Evolutionary conservation across 23 tunicate species (phyloP).

Genomic region (Botrylloides violaceus): DNA sequence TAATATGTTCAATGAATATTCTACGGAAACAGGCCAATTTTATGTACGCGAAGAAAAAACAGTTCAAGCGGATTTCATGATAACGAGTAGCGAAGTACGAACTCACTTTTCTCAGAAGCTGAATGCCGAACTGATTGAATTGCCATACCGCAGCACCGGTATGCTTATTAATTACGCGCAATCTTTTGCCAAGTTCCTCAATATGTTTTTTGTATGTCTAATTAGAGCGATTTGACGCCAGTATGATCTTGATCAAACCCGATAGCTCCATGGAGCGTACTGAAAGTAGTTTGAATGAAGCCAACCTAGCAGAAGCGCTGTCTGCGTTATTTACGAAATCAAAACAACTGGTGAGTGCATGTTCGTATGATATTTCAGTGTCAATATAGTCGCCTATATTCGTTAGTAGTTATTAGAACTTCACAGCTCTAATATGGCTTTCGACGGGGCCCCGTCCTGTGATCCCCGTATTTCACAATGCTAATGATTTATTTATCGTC

Average conservation of each 20-base stretch:
- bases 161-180: too few relatives aligned
- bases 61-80: not conserved
- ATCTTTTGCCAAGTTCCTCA: too few relatives aligned
- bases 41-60: not conserved
- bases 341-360: not conserved
- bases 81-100: not conserved
- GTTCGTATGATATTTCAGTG: too few relatives aligned
- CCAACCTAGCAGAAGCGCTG: not conserved
- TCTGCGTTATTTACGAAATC: not conserved
- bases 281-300: not conserved
- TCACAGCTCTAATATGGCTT: too few relatives aligned
- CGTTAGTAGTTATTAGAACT: too few relatives aligned
- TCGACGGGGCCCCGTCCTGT: too few relatives aligned
- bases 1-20: not conserved
- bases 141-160: not conserved
- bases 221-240: not conserved
- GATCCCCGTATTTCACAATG: too few relatives aligned
- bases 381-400: too few relatives aligned
- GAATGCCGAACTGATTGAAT: not conserved
- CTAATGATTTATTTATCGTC: too few relatives aligned
- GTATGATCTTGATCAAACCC: not conserved
- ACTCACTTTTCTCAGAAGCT: not conserved
- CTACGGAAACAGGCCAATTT: not conserved
- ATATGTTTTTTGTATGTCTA: too few relatives aligned
- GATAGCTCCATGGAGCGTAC: not conserved